phyloP scores from a whole-genome alignment of 2,113 vertebrate species.

The Piprites chloris region DNA sequence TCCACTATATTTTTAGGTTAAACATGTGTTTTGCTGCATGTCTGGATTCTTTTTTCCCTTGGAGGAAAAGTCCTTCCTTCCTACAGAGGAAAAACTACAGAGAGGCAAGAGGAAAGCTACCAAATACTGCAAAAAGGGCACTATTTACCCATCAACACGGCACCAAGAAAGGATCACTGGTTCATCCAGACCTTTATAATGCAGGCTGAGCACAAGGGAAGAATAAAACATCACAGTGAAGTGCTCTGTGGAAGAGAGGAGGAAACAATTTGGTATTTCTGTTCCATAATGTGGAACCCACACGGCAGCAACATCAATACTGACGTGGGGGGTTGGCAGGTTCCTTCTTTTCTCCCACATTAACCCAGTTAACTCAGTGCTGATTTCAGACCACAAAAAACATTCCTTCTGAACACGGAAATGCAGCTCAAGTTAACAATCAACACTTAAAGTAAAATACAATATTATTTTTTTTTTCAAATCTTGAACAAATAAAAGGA shows the following conservation, averaged over 20 bases:
- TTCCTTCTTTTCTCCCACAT: background rate
- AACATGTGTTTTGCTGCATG: background rate
- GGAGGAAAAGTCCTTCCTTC: background rate
- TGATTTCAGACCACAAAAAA: background rate
- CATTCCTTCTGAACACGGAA: background rate
- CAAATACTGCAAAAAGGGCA: background rate
- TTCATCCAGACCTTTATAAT: background rate
- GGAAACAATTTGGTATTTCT: background rate
- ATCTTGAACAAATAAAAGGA: background rate
- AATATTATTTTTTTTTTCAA: background rate
- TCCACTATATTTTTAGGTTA: background rate
- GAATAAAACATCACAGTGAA: background rate
- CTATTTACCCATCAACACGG: background rate
- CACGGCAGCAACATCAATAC: background rate
- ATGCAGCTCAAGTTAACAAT: background rate
- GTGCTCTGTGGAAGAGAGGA: background rate
- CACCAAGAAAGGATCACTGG: background rate
- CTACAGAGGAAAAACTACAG: rapidly evolving
- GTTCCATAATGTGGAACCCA: background rate
- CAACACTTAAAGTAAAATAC: background rate
- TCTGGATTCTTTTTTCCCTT: background rate
- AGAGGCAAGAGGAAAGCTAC: background rate
- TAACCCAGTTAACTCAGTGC: background rate
- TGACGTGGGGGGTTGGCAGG: background rate
- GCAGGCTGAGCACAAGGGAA: rapidly evolving